A percentile compares a stretch with the other conserved stretches of the same genome.
Conservation (phyloP, 2,888 invertebrate species). For the Chrysolina haemoptera region DNA sequence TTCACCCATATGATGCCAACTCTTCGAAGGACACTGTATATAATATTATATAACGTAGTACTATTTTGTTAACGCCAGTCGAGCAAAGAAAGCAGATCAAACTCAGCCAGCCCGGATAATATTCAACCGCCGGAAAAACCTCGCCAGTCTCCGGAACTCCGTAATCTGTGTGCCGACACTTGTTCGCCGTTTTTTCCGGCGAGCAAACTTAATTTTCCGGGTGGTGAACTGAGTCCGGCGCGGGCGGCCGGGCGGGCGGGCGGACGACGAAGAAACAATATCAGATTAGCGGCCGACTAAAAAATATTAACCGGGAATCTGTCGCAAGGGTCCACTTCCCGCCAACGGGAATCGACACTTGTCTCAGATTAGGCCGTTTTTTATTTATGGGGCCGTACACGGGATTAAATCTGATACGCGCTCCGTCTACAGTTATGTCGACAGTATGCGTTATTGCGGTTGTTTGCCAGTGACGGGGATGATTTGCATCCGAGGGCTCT, state of each 20-base stretch:
- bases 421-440: not conserved
- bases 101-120: not conserved
- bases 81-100: too few relatives aligned
- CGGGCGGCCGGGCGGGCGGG: conserved; percentile 60
- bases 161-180: conserved; percentile 58
- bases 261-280: conserved; percentile 68
- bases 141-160: not conserved
- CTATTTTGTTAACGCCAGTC: too few relatives aligned
- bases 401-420: conserved; percentile 1
- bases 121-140: not conserved
- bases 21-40: too few relatives aligned
- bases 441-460: conserved; percentile 1
- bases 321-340: conserved; percentile 53
- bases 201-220: conserved; percentile 71
- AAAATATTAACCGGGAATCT: conserved; percentile 53
- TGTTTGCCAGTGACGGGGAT: not conserved
- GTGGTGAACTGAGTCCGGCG: conserved; percentile 68
- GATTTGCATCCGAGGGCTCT: not conserved
- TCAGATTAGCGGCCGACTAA: conserved; percentile 65
- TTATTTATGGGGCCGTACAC: conserved; percentile 47
- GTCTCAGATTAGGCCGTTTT: conserved; percentile 58
- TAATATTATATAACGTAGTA: too few relatives aligned
- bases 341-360: conserved; percentile 57
- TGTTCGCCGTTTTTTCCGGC: conserved; percentile 60
- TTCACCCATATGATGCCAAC: too few relatives aligned